These are phyloP conservation scores for Eupelmus urozonus DNA, from an alignment of 2,888 invertebrate species.

Conservation along the genomic window DNA sequence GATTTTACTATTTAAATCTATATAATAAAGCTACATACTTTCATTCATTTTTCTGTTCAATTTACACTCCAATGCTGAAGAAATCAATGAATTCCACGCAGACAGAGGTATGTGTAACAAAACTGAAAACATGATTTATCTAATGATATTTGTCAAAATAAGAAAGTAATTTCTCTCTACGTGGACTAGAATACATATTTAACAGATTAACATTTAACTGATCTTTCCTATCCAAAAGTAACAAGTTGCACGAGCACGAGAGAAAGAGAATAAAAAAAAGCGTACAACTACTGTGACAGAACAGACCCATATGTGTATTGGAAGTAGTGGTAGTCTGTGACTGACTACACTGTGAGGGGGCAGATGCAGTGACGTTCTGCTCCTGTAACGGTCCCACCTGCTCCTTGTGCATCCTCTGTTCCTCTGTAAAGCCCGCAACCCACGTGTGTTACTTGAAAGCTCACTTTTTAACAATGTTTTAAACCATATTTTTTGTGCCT, in stretches of 20 bases:
- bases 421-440: conserved; percentile 76
- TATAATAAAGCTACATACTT: conserved; percentile 1
- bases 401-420: conserved; percentile 75
- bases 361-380: conserved; percentile 73
- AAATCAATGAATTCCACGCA: conserved; percentile 48
- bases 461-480: conserved; percentile 49
- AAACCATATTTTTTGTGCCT: conserved; percentile 34
- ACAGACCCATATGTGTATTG: conserved; percentile 77
- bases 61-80: conserved; percentile 47
- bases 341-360: conserved; percentile 75
- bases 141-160: conserved; percentile 2
- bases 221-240: conserved; percentile 50
- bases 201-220: conserved; percentile 41
- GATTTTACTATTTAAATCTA: conserved; percentile 17
- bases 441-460: conserved; percentile 67
- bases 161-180: conserved; percentile 36
- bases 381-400: conserved; percentile 73
- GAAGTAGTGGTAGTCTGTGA: conserved; percentile 75
- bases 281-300: conserved; percentile 74
- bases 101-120: conserved; percentile 24
- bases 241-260: conserved; percentile 59
- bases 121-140: background rate
- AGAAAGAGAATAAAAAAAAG: conserved; percentile 65
- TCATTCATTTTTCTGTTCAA: background rate
- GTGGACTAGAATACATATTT: conserved; percentile 41